Conservation (phyloP, 2,888 invertebrate genomes). For the Noctua janthe region DNA sequence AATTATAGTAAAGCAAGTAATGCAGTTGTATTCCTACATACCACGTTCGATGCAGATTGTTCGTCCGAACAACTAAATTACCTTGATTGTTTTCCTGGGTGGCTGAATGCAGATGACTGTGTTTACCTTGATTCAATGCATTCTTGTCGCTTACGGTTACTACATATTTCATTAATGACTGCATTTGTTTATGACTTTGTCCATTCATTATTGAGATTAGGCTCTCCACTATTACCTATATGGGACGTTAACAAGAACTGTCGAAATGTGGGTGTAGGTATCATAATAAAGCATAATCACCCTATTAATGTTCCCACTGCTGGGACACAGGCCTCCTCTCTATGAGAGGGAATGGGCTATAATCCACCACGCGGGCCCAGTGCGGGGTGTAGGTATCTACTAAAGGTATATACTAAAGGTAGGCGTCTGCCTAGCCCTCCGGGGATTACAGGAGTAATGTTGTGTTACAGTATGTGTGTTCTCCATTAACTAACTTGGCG, state of each 20-base stretch:
- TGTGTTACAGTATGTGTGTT: too few species aligned
- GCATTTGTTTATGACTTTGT: background rate
- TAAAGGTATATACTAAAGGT: too few species aligned
- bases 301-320: too few species aligned
- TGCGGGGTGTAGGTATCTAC: too few species aligned
- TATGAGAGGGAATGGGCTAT: too few species aligned
- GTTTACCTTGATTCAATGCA: conserved; percentile 23
- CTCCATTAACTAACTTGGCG: background rate
- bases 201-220: background rate
- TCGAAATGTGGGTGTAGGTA: background rate
- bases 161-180: conserved; percentile 8
- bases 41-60: conserved; percentile 5
- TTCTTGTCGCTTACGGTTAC: conserved; percentile 13
- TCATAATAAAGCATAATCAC: too few species aligned
- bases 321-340: too few species aligned
- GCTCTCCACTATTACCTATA: too few species aligned
- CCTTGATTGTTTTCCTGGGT: conserved; percentile 57
- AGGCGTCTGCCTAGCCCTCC: background rate
- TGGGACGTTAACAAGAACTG: background rate
- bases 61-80: conserved; percentile 19
- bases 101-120: conserved; percentile 25
- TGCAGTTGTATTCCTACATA: background rate
- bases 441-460: too few species aligned
- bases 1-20: background rate
- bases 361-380: too few species aligned